Percentiles rank a stretch among this genome's conserved stretches.
phyloP scores from a whole-genome alignment of 2,797 vertebrate species.

The Xenops minutus region DNA sequence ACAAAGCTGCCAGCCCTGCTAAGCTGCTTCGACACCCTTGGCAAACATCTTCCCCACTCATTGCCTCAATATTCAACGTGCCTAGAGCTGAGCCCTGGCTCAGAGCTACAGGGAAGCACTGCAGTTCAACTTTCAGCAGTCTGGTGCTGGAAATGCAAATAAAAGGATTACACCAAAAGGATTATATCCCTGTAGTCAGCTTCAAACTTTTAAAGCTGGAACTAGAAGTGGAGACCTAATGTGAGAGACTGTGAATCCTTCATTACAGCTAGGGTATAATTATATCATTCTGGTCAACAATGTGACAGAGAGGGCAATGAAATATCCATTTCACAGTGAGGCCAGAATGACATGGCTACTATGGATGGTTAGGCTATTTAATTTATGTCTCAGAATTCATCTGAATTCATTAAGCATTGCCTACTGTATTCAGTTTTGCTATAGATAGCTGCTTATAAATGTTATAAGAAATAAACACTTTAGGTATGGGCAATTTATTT shows the following conservation, averaged over 20 bases:
- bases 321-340: conserved; percentile 24
- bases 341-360: neutral
- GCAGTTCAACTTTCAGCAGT: neutral
- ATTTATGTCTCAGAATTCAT: conserved; percentile 40
- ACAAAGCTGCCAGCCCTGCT: neutral
- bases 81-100: neutral
- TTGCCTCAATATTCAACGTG: accelerated
- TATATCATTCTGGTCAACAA: conserved; percentile 1
- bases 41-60: neutral
- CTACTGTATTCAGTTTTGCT: neutral
- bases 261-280: neutral
- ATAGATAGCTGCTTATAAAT: conserved; percentile 33
- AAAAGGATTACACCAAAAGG: neutral
- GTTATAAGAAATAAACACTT: conserved; percentile 44
- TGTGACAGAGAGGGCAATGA: conserved; percentile 20
- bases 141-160: neutral
- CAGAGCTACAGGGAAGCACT: neutral
- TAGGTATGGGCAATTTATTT: neutral
- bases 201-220: neutral
- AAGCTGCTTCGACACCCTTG: neutral
- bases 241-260: neutral
- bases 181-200: neutral
- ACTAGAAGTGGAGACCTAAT: neutral
- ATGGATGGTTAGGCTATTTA: conserved; percentile 44
- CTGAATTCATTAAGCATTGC: conserved; percentile 48